phyloP scores from a whole-genome alignment of 2,113 vertebrate species.

The Myrmophylax atrothorax region DNA sequence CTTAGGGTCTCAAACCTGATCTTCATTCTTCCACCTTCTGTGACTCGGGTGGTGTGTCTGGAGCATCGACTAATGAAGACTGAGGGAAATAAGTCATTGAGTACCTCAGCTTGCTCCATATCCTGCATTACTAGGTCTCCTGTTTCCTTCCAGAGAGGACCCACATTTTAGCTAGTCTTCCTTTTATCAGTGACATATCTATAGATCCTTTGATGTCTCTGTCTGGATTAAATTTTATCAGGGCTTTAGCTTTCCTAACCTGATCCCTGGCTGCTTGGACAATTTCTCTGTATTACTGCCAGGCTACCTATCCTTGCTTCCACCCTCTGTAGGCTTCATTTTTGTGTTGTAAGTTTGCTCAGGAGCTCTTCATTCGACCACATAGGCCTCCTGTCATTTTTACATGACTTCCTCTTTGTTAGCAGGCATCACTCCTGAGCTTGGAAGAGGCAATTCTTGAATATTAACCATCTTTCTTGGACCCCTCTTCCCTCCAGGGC shows the following conservation, averaged over 20 bases:
- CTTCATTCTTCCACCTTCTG: background rate
- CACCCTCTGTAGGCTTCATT: background rate
- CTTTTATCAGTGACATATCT: background rate
- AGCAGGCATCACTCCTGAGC: background rate
- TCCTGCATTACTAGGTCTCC: background rate
- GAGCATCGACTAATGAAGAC: background rate
- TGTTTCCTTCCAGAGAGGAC: background rate
- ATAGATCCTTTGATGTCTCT: background rate
- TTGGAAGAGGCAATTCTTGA: background rate
- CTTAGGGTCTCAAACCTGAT: background rate
- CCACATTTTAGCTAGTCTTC: background rate
- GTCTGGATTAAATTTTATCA: background rate
- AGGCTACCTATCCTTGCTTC: background rate
- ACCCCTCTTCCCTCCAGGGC: background rate
- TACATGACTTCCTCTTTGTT: background rate
- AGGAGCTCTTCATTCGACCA: background rate
- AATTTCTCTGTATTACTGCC: background rate
- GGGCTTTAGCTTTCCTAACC: background rate
- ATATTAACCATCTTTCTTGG: background rate
- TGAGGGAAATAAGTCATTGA: background rate
- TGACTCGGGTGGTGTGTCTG: background rate
- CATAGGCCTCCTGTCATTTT: background rate
- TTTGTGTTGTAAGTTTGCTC: background rate
- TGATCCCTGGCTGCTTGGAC: background rate
- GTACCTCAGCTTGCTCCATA: background rate